Conservation (phyloP, 2,888 invertebrate genomes). For the Sarcophaga subvicina region DNA sequence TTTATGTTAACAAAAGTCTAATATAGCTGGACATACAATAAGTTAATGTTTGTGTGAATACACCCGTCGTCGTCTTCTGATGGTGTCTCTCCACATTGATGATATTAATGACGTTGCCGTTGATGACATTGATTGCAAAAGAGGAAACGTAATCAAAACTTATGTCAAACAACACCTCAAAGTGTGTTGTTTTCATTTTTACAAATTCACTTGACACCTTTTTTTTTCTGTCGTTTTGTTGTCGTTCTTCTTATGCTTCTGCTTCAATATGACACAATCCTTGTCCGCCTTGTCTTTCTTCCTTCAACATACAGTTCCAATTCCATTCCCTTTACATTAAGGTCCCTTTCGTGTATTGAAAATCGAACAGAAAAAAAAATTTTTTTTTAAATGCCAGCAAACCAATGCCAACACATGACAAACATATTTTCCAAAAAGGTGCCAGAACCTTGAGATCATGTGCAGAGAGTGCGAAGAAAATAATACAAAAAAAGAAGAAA, state of each 20-base stretch:
- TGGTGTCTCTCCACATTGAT: too few species aligned
- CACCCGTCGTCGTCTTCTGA: too few species aligned
- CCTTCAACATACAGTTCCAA: not conserved
- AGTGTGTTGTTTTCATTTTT: conserved; percentile 69
- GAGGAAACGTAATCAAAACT: conserved; percentile 58
- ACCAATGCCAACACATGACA: conserved; percentile 52
- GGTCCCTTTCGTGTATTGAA: not conserved
- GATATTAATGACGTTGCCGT: conserved; percentile 22
- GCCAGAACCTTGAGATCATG: conserved; percentile 32
- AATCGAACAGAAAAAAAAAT: conserved; percentile 10
- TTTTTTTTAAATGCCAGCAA: conserved; percentile 50
- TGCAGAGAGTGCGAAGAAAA: not conserved
- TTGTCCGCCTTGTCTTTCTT: conserved; percentile 35
- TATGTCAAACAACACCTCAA: conserved; percentile 70
- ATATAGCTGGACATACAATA: too few species aligned
- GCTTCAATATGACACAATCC: conserved; percentile 57
- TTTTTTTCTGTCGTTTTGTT: conserved; percentile 34
- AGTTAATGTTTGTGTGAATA: too few species aligned
- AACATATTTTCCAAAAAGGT: conserved; percentile 38
- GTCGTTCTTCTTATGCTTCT: not conserved
- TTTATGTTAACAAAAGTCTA: not conserved
- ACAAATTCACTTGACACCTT: conserved; percentile 73
- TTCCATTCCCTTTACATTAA: not conserved
- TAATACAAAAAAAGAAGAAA: not conserved
- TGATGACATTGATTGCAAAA: conserved; percentile 57